phyloP scores from a whole-genome alignment of 1,140 invertebrate genomes.

The Nylanderia fulva region DNA sequence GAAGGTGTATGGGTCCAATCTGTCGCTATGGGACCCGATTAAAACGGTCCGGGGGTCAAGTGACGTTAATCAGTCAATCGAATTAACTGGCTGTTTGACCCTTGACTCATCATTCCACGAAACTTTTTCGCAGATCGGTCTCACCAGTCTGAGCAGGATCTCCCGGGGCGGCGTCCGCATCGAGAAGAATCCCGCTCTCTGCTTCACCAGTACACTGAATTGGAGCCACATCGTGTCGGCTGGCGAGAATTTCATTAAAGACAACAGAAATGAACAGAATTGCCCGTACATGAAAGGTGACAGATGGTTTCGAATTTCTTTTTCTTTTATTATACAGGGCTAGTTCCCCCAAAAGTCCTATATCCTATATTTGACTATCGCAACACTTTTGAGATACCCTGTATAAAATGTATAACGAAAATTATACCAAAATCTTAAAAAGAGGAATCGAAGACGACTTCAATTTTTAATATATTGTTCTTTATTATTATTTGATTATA shows the following conservation, averaged over 20 bases:
- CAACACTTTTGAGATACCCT: too few species aligned
- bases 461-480: too few species aligned
- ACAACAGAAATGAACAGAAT: constrained; percentile 69
- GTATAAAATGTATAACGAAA: not conserved
- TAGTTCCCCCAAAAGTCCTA: too few species aligned
- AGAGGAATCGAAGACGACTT: not conserved
- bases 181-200: constrained; percentile 90
- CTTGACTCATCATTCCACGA: constrained; percentile 53
- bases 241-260: constrained; percentile 84
- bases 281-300: constrained; percentile 63
- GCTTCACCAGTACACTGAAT: constrained; percentile 91
- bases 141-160: constrained; percentile 89
- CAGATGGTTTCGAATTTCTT: not conserved
- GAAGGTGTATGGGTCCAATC: constrained; percentile 58
- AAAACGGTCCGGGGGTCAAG: constrained; percentile 69
- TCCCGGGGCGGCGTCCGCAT: constrained; percentile 90
- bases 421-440: not conserved
- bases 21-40: constrained; percentile 60
- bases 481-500: constrained; percentile 49
- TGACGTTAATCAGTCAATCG: constrained; percentile 74
- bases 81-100: constrained; percentile 70
- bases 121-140: constrained; percentile 86
- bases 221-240: constrained; percentile 88
- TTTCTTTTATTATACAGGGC: constrained; percentile 1
- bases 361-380: too few species aligned